These are phyloP conservation scores for Oxycera nigricornis DNA, from an alignment of 2,888 invertebrate species.

Conservation along the genomic window DNA sequence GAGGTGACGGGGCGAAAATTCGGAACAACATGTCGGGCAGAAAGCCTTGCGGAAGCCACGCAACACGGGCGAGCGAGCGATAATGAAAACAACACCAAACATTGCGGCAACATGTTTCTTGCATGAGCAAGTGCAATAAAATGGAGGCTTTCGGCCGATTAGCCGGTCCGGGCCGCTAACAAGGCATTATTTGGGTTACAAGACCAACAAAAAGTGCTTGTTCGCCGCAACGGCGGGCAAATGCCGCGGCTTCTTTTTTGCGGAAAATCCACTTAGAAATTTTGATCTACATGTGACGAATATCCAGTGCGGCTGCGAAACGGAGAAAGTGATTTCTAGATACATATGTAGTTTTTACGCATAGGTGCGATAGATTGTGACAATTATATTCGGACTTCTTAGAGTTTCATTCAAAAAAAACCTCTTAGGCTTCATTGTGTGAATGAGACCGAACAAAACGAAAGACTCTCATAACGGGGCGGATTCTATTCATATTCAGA, in stretches of 20 bases:
- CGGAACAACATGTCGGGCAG: too few relatives aligned
- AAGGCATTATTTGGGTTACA: slow-evolving; percentile 30
- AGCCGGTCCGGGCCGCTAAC: slow-evolving; percentile 21
- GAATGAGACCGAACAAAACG: too few relatives aligned
- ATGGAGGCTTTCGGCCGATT: background rate
- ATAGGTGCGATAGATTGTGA: too few relatives aligned
- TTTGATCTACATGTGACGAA: background rate
- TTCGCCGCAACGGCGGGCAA: slow-evolving; percentile 8
- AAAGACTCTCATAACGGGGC: too few relatives aligned
- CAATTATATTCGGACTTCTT: too few relatives aligned
- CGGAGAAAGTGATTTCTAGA: slow-evolving; percentile 23
- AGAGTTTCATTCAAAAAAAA: too few relatives aligned
- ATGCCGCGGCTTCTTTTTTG: background rate
- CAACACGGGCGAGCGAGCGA: background rate
- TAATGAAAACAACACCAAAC: slow-evolving; percentile 19
- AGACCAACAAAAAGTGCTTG: slow-evolving; percentile 30
- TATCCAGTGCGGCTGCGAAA: background rate
- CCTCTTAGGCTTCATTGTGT: too few relatives aligned
- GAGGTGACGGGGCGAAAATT: slow-evolving; percentile 32
- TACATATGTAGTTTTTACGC: too few relatives aligned
- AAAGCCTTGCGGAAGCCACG: background rate
- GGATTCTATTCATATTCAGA: too few relatives aligned
- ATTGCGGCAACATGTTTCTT: slow-evolving; percentile 7
- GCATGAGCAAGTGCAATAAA: slow-evolving; percentile 32
- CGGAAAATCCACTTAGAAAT: slow-evolving; percentile 24